Base-by-base conservation (phyloP, 2,888 invertebrate genomes). In the Antheraea assamensis region DNA sequence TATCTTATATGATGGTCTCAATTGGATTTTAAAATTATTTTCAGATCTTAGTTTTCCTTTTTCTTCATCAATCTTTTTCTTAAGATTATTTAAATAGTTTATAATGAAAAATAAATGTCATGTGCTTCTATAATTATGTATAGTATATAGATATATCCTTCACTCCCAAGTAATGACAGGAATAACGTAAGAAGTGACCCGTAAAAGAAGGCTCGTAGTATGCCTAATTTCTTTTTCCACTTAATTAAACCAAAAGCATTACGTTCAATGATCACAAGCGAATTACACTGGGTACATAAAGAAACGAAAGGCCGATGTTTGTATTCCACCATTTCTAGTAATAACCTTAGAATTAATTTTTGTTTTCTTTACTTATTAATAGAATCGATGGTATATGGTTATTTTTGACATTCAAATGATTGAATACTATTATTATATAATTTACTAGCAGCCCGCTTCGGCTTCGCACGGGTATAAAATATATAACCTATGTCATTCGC, bases 151-250 rank as follows among this genome's bases (percentile, higher is more conserved):
- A 42, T n/a, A 58, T 30, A 64, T 2, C 2, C 68, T 35, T 15
- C n/a, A 35, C 35, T 68, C 35, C 35, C 31, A 35, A 68, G 35
- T 35, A 68, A 68, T 68, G 68, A n/a, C 74, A 70, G 70, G 21
- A 58, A 76, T 64, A 77, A 77, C 79, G 81, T 80, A 82, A 71
- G 75, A 76, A 71, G 49, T 66, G 42, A n/a, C 72, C 31, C 68
- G 31, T 31, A 30, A 64, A 74, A 71, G 74, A 71, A 74, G 61
- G 24, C 68, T 72, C 31, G 58, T 70, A 42, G 72, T 71, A 61
- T 71, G 74, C 78, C 74, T 75, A 74, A 72, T 75, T 81, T 81
- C 31, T 35, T 68, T 68, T 75, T 64, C 72, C 74, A 74, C 72
- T 71, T 30, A 68, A 76, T 68, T 68, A 35, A 68, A 68, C n/a